Percentiles rank a stretch among this genome's conserved stretches.
Evolutionary conservation across 92 coral and sea anemone species (phyloP).

Genomic region (Phenganax marumi): DNA sequence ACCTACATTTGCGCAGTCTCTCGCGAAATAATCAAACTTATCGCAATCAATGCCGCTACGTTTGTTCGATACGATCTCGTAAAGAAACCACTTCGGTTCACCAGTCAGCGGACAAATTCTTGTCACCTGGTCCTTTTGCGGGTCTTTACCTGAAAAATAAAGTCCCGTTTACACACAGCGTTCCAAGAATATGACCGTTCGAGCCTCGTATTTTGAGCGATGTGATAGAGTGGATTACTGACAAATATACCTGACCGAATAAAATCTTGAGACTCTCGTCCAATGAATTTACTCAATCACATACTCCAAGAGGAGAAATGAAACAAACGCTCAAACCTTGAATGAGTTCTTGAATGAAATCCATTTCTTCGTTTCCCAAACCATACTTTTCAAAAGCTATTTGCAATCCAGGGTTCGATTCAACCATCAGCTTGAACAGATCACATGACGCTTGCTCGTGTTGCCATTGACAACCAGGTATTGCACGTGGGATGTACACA

Average conservation of each 20-base stretch:
- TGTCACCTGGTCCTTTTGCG: conserved; percentile 35
- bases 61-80: conserved; percentile 91
- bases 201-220: conserved; percentile 18
- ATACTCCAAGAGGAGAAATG: no score
- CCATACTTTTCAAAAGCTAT: conserved; percentile 59
- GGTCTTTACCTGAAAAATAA: neutral
- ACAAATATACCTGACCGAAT: neutral
- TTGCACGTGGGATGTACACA: conserved; percentile 68
- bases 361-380: conserved; percentile 58
- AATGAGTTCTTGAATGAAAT: conserved; percentile 78
- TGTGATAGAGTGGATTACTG: neutral
- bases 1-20: conserved; percentile 88
- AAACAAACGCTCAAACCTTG: conserved; percentile 29
- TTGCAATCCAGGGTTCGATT: conserved; percentile 56
- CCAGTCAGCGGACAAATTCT: conserved; percentile 37
- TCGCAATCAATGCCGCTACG: conserved; percentile 93
- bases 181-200: conserved; percentile 9
- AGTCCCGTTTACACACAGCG: conserved; percentile 5
- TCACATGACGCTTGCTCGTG: conserved; percentile 79
- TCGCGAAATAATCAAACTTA: conserved; percentile 92
- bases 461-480: conserved; percentile 34
- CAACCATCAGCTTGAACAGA: conserved; percentile 77
- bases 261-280: no score
- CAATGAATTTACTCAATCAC: no score
- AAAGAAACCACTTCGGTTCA: conserved; percentile 32